Evolutionary conservation across 2,888 invertebrate species (phyloP), one percentile per base, ranked within the genome.

Genomic region (Dyspetes luteomarginatus): DNA sequence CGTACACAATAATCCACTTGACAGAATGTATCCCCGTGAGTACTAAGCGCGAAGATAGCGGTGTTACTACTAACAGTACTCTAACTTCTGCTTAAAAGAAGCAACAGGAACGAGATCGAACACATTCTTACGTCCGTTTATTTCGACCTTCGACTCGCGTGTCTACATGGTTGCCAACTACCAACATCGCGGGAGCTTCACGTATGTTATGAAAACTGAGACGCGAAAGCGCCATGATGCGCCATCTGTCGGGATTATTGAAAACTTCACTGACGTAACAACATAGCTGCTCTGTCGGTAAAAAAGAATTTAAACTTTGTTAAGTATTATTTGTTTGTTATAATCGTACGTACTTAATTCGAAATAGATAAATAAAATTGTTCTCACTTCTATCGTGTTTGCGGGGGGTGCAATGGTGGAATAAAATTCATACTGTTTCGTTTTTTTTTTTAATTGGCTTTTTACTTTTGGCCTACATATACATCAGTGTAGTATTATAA

Each of bases 71-170:
- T n/a, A n/a, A n/a, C n/a, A n/a, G n/a, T n/a, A n/a, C n/a, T n/a
- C n/a, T n/a, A n/a, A n/a, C n/a, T n/a, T n/a, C n/a, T n/a, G n/a
- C n/a, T n/a, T n/a, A n/a, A n/a, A 30, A 65, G n/a, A n/a, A 60
- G 71, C 71, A 71, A 71, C 71, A 71, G 71, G 60, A 58, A 36
- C 60, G 71, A 64, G 28, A 43, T 43, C 22, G 28, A 15, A 26
- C 45, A 4, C 17, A n/a, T 30, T 58, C 12, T 58, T 12, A 52
- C 67, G 68, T 22, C 52, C 60, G 45, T 60, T 43, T 28, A 50
- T 28, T 22, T 4, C 60, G 58, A 52, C 41, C 41, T 22, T 4
- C 60, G 58, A 52, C 41, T 43, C 24, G 26, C 52, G 52, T 43
- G 60, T 43, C 68, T 50, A 12, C 65, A 56, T 48, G 64, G 30